Percentiles rank a stretch among this genome's conserved stretches.
These are phyloP conservation scores for Hesperia comma DNA, from an alignment of 2,888 invertebrate species.

Conservation along the genomic window DNA sequence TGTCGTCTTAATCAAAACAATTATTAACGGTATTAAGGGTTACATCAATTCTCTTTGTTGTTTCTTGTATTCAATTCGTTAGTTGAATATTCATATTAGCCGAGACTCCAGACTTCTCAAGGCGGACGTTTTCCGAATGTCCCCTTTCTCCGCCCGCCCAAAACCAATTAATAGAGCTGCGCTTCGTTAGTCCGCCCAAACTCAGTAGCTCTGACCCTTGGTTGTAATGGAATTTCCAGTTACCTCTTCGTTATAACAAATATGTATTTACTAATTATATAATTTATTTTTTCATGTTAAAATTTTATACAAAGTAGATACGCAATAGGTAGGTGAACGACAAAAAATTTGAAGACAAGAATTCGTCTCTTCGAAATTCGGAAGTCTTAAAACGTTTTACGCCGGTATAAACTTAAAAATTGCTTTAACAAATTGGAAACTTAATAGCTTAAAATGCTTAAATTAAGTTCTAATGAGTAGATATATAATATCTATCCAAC, in stretches of 20 bases:
- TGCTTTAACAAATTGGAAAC: too few relatives aligned
- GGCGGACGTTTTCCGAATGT: constrained; percentile 49
- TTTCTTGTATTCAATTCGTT: constrained; percentile 55
- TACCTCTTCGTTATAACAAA: constrained; percentile 10
- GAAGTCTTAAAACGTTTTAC: too few relatives aligned
- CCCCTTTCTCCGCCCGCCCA: constrained; percentile 47
- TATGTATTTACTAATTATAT: too few relatives aligned
- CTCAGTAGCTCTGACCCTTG: constrained; percentile 63
- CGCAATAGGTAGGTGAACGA: too few relatives aligned
- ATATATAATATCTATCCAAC: too few relatives aligned
- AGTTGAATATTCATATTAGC: constrained; percentile 71
- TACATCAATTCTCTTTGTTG: constrained; percentile 58
- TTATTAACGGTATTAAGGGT: constrained; percentile 52
- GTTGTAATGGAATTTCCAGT: constrained; percentile 57
- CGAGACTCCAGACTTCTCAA: constrained; percentile 44
- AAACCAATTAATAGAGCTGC: constrained; percentile 72
- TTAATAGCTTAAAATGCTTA: too few relatives aligned
- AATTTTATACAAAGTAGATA: too few relatives aligned
- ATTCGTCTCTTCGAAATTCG: too few relatives aligned
- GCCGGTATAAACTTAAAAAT: too few relatives aligned
- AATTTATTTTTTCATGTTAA: too few relatives aligned
- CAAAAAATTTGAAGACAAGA: too few relatives aligned
- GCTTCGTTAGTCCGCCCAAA: constrained; percentile 67
- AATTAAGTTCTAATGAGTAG: too few relatives aligned
- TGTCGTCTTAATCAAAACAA: constrained; percentile 54